These are phyloP conservation scores for chimpanzee (Pan troglodytes) DNA, from an alignment of 2,113 vertebrate genomes.

Conservation along the genomic window DNA sequence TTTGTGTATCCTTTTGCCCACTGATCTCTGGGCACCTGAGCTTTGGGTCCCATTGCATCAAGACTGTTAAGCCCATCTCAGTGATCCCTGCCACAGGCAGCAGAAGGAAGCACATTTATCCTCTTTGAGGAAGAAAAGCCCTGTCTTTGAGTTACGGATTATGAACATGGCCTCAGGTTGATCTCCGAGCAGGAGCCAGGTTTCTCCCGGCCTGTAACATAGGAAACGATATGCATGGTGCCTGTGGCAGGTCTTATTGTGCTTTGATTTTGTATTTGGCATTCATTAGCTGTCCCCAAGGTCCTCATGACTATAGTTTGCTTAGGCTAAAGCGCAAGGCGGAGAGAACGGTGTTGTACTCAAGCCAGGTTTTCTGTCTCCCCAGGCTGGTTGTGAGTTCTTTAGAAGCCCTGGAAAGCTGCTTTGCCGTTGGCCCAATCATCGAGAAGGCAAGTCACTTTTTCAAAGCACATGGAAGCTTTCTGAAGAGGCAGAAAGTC, in stretches of 20 bases:
- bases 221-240: slow-evolving; percentile 81
- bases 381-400: slow-evolving; percentile 98
- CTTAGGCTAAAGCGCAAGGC: slow-evolving; percentile 76
- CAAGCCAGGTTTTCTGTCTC: slow-evolving; percentile 84
- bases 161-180: slow-evolving; percentile 85
- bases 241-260: slow-evolving; percentile 85
- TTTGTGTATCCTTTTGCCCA: slow-evolving; percentile 75
- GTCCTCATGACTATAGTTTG: slow-evolving; percentile 77
- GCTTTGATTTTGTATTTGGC: slow-evolving; percentile 86
- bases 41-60: slow-evolving; percentile 79
- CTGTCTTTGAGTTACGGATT: slow-evolving; percentile 84
- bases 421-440: slow-evolving; percentile 95
- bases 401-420: slow-evolving; percentile 98
- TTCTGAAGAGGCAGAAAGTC: slow-evolving; percentile 72
- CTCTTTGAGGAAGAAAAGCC: slow-evolving; percentile 84
- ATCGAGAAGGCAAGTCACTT: slow-evolving; percentile 94
- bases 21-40: slow-evolving; percentile 79
- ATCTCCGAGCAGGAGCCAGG: slow-evolving; percentile 83
- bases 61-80: slow-evolving; percentile 82
- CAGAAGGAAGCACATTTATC: slow-evolving; percentile 82
- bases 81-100: slow-evolving; percentile 87
- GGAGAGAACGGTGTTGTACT: slow-evolving; percentile 78
- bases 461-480: slow-evolving; percentile 80
- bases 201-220: slow-evolving; percentile 83
- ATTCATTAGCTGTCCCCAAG: slow-evolving; percentile 82